Conservation (phyloP, 2,797 vertebrate species). For the Hemibagrus guttatus region DNA sequence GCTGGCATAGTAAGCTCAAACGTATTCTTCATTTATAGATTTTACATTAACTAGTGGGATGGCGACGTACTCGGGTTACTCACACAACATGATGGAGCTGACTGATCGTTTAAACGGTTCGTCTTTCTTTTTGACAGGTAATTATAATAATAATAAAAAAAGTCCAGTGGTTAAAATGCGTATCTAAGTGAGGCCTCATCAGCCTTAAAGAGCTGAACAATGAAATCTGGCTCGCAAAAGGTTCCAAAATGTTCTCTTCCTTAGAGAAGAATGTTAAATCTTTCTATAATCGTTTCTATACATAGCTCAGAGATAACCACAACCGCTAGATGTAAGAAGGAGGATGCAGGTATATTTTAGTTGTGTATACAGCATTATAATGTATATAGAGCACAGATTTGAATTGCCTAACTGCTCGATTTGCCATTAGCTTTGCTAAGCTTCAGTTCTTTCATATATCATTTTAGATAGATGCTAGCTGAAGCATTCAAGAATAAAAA, state of each 20-base stretch:
- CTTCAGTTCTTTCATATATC: not conserved
- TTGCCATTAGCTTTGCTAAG: not conserved
- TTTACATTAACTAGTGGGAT: constrained; percentile 60
- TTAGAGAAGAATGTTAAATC: not conserved
- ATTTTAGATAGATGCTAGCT: not conserved
- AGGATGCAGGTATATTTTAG: not conserved
- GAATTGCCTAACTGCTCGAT: not conserved
- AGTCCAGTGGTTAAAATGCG: not conserved
- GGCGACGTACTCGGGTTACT: constrained; percentile 6
- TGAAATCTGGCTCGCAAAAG: not conserved
- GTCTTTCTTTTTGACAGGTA: not conserved
- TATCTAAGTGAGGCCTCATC: not conserved
- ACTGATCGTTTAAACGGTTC: not conserved
- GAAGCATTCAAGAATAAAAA: not conserved
- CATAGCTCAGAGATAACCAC: not conserved
- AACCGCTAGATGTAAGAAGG: not conserved
- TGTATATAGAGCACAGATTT: not conserved
- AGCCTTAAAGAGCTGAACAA: not conserved
- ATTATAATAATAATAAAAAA: not conserved
- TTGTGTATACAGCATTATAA: not conserved
- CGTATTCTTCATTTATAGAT: constrained; percentile 52
- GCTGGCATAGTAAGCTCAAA: constrained; percentile 54
- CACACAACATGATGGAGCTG: not conserved
- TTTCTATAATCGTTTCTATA: not conserved
- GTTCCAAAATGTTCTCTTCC: not conserved